These are phyloP conservation scores for Watsonalla cultraria DNA, from an alignment of 2,888 invertebrate genomes.

Conservation along the genomic window DNA sequence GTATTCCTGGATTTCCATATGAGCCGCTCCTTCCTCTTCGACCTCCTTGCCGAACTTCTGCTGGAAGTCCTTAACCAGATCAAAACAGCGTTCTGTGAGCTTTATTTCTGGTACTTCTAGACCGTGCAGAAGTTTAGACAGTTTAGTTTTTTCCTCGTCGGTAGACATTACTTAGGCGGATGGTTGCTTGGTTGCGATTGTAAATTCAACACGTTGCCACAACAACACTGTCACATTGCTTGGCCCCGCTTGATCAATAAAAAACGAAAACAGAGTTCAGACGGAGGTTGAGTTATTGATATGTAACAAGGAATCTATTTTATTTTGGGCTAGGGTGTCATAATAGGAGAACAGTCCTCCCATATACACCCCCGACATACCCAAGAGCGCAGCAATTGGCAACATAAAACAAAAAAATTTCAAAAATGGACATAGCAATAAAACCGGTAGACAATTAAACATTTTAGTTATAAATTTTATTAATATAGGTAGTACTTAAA, in stretches of 20 bases:
- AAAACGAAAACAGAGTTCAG: background rate
- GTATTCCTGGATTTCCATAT: conserved; percentile 16
- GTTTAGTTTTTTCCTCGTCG: conserved; percentile 61
- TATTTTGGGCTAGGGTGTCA: background rate
- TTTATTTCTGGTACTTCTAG: conserved; percentile 58
- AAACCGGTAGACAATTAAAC: conserved; percentile 36
- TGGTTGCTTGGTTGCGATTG: background rate
- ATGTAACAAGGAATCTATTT: background rate
- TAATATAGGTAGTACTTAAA: too few relatives aligned
- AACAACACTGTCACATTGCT: conserved; percentile 10
- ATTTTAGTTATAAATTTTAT: background rate
- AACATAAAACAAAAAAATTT: conserved; percentile 50
- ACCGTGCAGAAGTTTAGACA: conserved; percentile 55
- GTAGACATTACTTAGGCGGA: conserved; percentile 44
- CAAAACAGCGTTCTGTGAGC: conserved; percentile 51
- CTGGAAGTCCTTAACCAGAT: conserved; percentile 50
- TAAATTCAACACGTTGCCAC: conserved; percentile 11
- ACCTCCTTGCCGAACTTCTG: conserved; percentile 42
- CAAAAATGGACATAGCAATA: conserved; percentile 40
- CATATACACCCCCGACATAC: conserved; percentile 36
- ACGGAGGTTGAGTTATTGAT: background rate
- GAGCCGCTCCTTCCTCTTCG: conserved; percentile 32
- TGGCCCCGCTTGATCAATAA: too few relatives aligned
- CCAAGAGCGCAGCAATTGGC: conserved; percentile 39
- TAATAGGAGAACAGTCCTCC: conserved; percentile 26